Base-by-base conservation (phyloP, 2,113 vertebrate species). In the Corythaixoides concolor region DNA sequence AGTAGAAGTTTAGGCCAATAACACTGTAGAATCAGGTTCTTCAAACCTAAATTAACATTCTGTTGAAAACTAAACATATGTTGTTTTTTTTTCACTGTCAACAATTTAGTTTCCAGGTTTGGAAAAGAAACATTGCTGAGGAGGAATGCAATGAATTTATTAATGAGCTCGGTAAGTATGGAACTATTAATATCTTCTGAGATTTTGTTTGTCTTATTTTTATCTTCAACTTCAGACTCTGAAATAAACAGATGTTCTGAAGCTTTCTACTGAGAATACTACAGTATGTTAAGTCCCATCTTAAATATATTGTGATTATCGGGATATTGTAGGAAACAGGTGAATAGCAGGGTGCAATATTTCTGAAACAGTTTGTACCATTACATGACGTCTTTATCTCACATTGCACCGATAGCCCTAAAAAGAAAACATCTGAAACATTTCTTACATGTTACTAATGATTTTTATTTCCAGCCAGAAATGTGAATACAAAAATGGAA, bases 61-160 rank as follows among this genome's bases (percentile, higher is more conserved):
- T 90, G 56, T 95, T 95, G 74, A 89, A 73, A 98, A 95, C 15
- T 67, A 90, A 97, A 55, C 67, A 73, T 91, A 75, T 70, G 72
- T 77, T 55, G 35, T 9, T 81, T 85, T 66, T 96, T 78, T 95
- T 93, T n/a, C 58, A 95, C 35, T 88, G 84, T 96, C 93, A 97
- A 94, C 96, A 86, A 59, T 97, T 96, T 96, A 99, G 98, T 99
- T 99, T 98, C 98, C 99, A 96, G 98, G 98, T 95, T 97, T 99
- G 98, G 98, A 72, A 53, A 97, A 97, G 74, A 99, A 93, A 98
- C 66, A 98, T 98, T 96, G 97, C 98, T n/a, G 98, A 98, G 97
- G 98, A 99, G 94, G 98, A 99, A 98, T 99, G 98, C 69, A 99
- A 99, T 98, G 98, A 98, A 92, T 99, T 99, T 98, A 99, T 99